Base-by-base conservation (phyloP, 2,797 vertebrate species). In the Perodicticus potto region DNA sequence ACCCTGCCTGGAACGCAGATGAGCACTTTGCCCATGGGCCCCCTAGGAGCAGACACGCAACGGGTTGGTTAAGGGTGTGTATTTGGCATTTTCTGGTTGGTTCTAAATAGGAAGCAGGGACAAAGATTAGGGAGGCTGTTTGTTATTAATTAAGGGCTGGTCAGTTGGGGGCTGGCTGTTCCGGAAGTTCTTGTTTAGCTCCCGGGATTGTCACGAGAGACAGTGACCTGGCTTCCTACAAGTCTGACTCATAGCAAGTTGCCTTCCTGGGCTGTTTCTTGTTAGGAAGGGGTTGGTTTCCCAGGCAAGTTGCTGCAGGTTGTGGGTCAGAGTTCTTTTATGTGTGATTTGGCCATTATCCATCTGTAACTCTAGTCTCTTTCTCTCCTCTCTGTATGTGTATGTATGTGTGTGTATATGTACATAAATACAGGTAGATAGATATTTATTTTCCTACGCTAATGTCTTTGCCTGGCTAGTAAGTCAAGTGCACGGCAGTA, bases 241-340 rank as follows among this genome's bases (percentile, higher is more conserved):
- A 14, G 16, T 59, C 63, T 84, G 34, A 78, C 65, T 83, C 65
- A 45, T 12, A 43, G 37, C 37, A 59, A 11, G 3, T 49, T 83
- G 32, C 5, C 70, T 91, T 78, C 73, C n/a, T 37, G 32, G 27
- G 13, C 5, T 55, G 49, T 80, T 91, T 76, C 61, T 6, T 85
- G 11, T 13, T 61, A n/a, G 53, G 17, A 59, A 65, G 5, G 17
- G 17, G 14, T 25, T 34, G 13, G 25, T 40, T 73, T 61, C 29
- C 67, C 59, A 13, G 29, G 29, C 63, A 34, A 4, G 9, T 69
- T n/a, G 16, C n/a, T 65, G 61, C 2, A 23, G 43, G 53, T 32
- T 80, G 9, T 37, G 16, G 59, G 23, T 92, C 76, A 92, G 37
- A 70, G 65, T 84, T 72, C 63, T 78, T 96, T 86, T 86, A 8